Evolutionary conservation across 1,140 invertebrate species (phyloP), one percentile per base, ranked within the genome.

Genomic region (Doryteuthis pealeii): DNA sequence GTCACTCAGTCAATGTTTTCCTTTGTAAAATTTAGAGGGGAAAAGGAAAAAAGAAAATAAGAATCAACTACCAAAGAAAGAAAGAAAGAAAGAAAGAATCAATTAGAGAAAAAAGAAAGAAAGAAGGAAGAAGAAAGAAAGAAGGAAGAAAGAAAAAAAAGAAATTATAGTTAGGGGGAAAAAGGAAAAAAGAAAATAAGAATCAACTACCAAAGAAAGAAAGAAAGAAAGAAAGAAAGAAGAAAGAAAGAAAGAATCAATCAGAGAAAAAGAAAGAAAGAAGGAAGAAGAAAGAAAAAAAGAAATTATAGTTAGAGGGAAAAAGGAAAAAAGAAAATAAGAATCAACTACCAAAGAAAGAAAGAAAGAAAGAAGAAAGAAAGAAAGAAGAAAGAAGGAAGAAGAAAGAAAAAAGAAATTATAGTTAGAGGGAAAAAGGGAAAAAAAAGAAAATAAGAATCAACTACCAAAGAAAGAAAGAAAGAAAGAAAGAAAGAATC

Each of bases 201-300:
- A n/a, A n/a, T n/a, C n/a, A n/a, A n/a, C n/a, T n/a, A n/a, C n/a
- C n/a, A n/a, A n/a, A n/a, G n/a, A n/a, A n/a, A 62, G 28, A 73
- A 58, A 65, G 54, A 73, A 58, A 73, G 45, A 73, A 58, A 72
- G 45, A 72, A 45, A 71, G 43, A 49, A 43, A 49, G 40, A 72
- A 45, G 31, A 49, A 26, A 54, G 49, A 31, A 54, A 72, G n/a
- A n/a, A n/a, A n/a, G n/a, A n/a, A n/a, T n/a, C n/a, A n/a, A n/a
- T n/a, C n/a, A n/a, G n/a, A n/a, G 45, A 31, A 72, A 45, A 31
- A 49, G 43, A 72, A 31, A 31, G 49, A 54, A 43, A 49, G 31
- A 45, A 72, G 45, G 43, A 72, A 54, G 45, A 72, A 54, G 32
- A 49, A 54, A 45, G 49, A 31, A 45, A 49, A n/a, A n/a, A n/a